Percentiles rank a stretch among this genome's conserved stretches.
Conservation (phyloP, 2,888 invertebrate genomes). For the Margaritifera margaritifera region DNA sequence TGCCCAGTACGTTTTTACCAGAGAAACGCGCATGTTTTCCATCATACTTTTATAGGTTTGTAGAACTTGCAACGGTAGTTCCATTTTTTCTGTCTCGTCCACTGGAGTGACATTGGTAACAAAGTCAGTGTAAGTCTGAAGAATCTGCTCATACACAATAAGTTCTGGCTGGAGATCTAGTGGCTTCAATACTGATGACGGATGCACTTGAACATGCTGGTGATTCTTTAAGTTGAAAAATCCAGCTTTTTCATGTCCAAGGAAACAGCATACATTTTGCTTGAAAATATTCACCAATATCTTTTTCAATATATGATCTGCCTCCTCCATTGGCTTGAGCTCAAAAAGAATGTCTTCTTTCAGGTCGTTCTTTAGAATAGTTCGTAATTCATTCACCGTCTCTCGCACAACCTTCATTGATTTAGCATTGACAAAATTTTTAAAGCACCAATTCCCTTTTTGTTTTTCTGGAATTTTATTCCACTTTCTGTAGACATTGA, state of each 20-base stretch:
- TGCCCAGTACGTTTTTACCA: slow-evolving; percentile 34
- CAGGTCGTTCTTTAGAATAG: slow-evolving; percentile 47
- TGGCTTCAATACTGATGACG: slow-evolving; percentile 54
- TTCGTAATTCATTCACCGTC: slow-evolving; percentile 50
- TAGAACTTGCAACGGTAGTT: slow-evolving; percentile 5
- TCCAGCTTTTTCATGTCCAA: slow-evolving; percentile 59
- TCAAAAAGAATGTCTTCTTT: slow-evolving; percentile 26
- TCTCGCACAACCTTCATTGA: slow-evolving; percentile 58
- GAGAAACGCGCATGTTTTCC: slow-evolving; percentile 32
- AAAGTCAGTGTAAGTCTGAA: slow-evolving; percentile 58
- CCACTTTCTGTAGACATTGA: slow-evolving; percentile 63
- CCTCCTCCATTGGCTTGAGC: slow-evolving; percentile 27
- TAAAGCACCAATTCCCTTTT: slow-evolving; percentile 62
- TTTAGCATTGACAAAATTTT: slow-evolving; percentile 69
- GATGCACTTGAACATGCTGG: slow-evolving; percentile 57
- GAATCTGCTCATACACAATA: slow-evolving; percentile 57
- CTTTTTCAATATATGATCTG: slow-evolving; percentile 36
- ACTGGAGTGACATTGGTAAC: slow-evolving; percentile 60
- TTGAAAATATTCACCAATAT: slow-evolving; percentile 55
- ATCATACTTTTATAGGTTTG: slow-evolving; percentile 33
- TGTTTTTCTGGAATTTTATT: slow-evolving; percentile 41
- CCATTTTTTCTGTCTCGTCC: slow-evolving; percentile 23
- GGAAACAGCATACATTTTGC: slow-evolving; percentile 52
- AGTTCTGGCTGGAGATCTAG: slow-evolving; percentile 55
- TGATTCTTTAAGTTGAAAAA: slow-evolving; percentile 44